Conservation (phyloP, 2,888 invertebrate species). For the Synergus laeviventris region DNA sequence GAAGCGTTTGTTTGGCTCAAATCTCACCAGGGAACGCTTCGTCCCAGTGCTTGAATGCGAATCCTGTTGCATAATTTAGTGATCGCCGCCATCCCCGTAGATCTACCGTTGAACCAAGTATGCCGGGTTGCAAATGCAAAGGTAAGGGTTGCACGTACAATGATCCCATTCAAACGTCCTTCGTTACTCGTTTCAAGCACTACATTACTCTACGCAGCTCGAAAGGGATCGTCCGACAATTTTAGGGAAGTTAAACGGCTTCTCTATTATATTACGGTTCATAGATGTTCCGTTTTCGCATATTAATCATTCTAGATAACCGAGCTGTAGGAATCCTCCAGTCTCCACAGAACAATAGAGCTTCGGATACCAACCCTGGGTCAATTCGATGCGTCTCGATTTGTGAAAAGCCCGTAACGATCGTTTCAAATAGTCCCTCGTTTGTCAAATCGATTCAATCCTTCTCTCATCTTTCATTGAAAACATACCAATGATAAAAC, state of each 20-base stretch:
- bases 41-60: slow-evolving; percentile 52
- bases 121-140: slow-evolving; percentile 49
- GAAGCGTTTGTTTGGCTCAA: slow-evolving; percentile 58
- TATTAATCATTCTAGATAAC: slow-evolving; percentile 39
- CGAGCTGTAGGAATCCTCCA: slow-evolving; percentile 24
- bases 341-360: slow-evolving; percentile 30
- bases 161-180: slow-evolving; percentile 46
- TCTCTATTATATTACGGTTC: slow-evolving; percentile 38
- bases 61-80: slow-evolving; percentile 64
- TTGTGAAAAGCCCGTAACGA: slow-evolving; percentile 39
- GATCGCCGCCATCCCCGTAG: slow-evolving; percentile 62
- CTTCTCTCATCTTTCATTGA: not conserved
- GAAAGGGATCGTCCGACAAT: slow-evolving; percentile 36
- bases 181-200: slow-evolving; percentile 40
- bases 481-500: slow-evolving; percentile 2
- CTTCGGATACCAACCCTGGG: slow-evolving; percentile 25
- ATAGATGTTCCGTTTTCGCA: slow-evolving; percentile 36
- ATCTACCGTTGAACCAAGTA: slow-evolving; percentile 57
- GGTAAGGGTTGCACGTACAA: slow-evolving; percentile 60
- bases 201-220: slow-evolving; percentile 25
- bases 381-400: slow-evolving; percentile 39
- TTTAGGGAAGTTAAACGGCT: slow-evolving; percentile 40
- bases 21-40: slow-evolving; percentile 50
- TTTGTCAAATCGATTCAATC: slow-evolving; percentile 18
- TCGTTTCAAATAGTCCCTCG: slow-evolving; percentile 35